A percentile compares a stretch with the other conserved stretches of the same genome.
Conservation (phyloP, 2,113 vertebrate species). For the Caloenas nicobarica region DNA sequence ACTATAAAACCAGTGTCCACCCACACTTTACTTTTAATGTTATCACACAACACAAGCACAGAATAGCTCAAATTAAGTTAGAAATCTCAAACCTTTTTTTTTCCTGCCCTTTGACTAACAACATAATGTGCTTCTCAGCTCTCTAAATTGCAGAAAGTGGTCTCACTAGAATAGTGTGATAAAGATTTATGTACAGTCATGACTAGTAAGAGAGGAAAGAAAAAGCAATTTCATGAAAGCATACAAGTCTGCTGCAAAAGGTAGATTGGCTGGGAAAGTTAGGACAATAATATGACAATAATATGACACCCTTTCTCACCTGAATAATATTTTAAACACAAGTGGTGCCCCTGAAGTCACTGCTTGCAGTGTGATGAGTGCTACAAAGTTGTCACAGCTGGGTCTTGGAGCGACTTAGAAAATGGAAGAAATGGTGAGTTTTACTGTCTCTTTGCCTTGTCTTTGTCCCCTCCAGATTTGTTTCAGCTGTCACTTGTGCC, state of each 20-base stretch:
- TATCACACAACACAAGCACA: neutral
- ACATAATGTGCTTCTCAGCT: conserved; percentile 3
- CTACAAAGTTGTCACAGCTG: neutral
- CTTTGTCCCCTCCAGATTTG: neutral
- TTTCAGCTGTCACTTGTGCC: neutral
- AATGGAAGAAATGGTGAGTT: neutral
- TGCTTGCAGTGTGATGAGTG: neutral
- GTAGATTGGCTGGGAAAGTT: neutral
- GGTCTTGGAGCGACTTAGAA: neutral
- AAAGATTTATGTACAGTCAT: conserved; percentile 27
- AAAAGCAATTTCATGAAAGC: neutral
- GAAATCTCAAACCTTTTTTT: conserved; percentile 17
- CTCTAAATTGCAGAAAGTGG: conserved; percentile 9
- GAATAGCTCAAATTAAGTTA: conserved; percentile 41
- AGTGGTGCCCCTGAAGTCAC: neutral
- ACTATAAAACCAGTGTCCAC: neutral
- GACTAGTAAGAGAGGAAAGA: neutral
- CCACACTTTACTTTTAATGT: neutral
- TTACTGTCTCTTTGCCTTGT: neutral
- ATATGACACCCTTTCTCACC: neutral
- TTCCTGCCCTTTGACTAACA: conserved; percentile 33
- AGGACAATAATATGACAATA: neutral
- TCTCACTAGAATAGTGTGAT: conserved; percentile 12
- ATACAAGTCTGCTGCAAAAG: neutral
- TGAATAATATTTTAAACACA: neutral